Conservation (phyloP, 2,113 vertebrate species). For the Clarias batrachus region DNA sequence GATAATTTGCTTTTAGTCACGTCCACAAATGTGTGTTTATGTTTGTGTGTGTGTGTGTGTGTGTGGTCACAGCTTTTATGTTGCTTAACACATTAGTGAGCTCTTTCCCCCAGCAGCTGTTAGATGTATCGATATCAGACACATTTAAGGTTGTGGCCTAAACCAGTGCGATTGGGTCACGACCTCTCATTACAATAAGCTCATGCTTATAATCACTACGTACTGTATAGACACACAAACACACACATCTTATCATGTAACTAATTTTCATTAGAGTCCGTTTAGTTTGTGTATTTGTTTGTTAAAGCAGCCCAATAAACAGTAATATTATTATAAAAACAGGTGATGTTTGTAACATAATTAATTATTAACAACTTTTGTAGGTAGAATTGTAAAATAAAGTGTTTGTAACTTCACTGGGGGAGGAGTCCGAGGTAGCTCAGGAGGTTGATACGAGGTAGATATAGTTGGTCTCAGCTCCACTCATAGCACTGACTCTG, state of each 20-base stretch:
- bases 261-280: background rate
- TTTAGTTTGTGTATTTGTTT: background rate
- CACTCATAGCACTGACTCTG: no score
- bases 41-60: background rate
- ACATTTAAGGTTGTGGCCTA: background rate
- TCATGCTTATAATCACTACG: background rate
- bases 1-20: background rate
- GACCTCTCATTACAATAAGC: background rate
- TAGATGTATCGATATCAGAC: background rate
- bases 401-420: no score
- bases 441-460: no score
- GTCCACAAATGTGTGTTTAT: background rate
- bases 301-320: background rate
- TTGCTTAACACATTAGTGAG: slow-evolving; percentile 6
- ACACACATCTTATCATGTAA: background rate
- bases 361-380: no score
- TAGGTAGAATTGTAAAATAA: no score
- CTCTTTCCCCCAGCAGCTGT: slow-evolving; percentile 3
- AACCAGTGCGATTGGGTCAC: background rate
- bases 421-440: no score
- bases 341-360: no score
- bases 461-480: no score
- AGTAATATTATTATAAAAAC: background rate
- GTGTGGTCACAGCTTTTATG: background rate
- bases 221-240: background rate